Percentiles rank a stretch among this genome's conserved stretches.
phyloP scores from a whole-genome alignment of 1,140 invertebrate genomes.

The Lucilia cuprina region DNA sequence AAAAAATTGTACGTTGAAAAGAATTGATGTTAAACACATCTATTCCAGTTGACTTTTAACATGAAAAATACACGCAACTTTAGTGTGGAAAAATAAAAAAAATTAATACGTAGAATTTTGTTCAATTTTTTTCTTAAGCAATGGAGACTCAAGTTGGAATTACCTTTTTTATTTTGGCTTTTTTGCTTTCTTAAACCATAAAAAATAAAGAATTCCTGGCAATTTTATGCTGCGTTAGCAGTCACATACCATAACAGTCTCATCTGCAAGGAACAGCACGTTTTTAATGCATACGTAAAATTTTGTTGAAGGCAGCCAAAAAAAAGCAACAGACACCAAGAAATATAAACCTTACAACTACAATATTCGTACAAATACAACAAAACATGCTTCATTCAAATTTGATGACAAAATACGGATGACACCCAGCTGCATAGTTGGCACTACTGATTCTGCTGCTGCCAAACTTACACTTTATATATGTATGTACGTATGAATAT shows the following conservation, averaged over 20 bases:
- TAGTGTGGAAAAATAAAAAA: not conserved
- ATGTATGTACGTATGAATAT: not conserved
- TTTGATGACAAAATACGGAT: not conserved
- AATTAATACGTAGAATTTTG: not conserved
- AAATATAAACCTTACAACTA: not conserved
- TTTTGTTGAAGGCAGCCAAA: not conserved
- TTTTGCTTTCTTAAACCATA: not conserved
- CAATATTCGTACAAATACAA: not conserved
- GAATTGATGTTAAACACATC: not conserved
- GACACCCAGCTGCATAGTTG: slow-evolving; percentile 13
- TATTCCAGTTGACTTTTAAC: too few species aligned
- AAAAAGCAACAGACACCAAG: not conserved
- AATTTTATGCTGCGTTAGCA: slow-evolving; percentile 14
- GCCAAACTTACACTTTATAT: not conserved
- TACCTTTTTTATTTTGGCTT: not conserved
- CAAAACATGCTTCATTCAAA: not conserved
- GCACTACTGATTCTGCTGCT: not conserved
- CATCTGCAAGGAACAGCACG: slow-evolving; percentile 16
- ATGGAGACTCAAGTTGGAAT: not conserved
- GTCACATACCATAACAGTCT: slow-evolving; percentile 13
- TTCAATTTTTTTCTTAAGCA: not conserved
- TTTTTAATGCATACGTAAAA: not conserved
- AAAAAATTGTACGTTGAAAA: not conserved
- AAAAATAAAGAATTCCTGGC: not conserved
- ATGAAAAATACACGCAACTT: not conserved